phyloP scores from a whole-genome alignment of 1,140 invertebrate genomes.

The Nasonia vitripennis region DNA sequence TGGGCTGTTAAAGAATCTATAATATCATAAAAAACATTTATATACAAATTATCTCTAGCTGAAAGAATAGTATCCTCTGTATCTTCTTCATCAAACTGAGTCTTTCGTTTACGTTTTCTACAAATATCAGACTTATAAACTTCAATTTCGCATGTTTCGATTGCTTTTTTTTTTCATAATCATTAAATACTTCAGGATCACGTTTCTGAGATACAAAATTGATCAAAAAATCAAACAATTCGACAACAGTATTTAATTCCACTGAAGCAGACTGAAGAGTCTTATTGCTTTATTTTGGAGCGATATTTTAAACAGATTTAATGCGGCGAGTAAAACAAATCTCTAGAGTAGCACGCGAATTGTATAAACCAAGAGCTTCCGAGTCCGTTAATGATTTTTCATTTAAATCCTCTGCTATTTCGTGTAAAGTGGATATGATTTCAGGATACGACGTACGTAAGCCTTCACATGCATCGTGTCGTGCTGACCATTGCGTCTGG shows the following conservation, averaged over 20 bases:
- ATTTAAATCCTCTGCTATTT: background rate
- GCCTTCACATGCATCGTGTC: conserved; percentile 19
- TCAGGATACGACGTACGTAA: background rate
- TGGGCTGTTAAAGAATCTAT: background rate
- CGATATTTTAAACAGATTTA: too few species aligned
- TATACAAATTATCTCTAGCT: too few species aligned
- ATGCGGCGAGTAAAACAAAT: too few species aligned
- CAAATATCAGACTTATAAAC: background rate
- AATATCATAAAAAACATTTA: conserved; percentile 28
- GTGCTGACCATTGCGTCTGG: too few species aligned
- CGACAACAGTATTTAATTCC: conserved; percentile 1
- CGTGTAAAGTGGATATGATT: background rate
- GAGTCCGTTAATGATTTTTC: background rate
- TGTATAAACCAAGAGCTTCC: conserved; percentile 2
- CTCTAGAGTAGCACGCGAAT: background rate
- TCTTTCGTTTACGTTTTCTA: conserved; percentile 1
- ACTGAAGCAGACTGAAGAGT: background rate
- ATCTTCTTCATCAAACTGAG: conserved; percentile 6
- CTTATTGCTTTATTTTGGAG: too few species aligned
- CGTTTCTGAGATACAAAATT: background rate
- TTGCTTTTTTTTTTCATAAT: conserved; percentile 2
- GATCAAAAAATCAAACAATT: background rate
- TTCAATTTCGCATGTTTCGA: background rate
- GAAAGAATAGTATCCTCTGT: background rate
- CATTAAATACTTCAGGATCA: background rate